phyloP scores from a whole-genome alignment of 2,113 vertebrate genomes.

The Oncorhynchus keta region DNA sequence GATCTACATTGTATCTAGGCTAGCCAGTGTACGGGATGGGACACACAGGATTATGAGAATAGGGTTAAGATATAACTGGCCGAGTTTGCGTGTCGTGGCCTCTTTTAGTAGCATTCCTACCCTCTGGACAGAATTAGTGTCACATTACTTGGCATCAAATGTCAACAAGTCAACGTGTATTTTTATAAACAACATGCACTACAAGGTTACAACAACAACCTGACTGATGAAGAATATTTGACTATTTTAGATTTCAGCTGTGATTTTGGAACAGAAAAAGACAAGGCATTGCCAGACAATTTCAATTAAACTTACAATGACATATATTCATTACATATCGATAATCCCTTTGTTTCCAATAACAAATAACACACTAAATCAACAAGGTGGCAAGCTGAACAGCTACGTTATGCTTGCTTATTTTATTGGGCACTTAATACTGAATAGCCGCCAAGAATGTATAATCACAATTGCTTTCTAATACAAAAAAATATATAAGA shows the following conservation, averaged over 20 bases:
- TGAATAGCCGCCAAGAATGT: neutral
- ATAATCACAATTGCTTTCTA: too few species aligned
- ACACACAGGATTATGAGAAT: neutral
- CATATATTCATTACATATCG: neutral
- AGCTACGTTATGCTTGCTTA: neutral
- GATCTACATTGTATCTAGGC: neutral
- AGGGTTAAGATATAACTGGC: too few species aligned
- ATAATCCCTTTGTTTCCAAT: neutral
- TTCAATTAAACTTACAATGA: neutral
- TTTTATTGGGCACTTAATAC: neutral
- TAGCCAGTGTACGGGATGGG: neutral
- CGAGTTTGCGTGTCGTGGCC: too few species aligned
- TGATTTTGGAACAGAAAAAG: neutral
- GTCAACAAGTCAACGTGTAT: too few species aligned
- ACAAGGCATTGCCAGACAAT: neutral
- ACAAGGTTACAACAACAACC: too few species aligned
- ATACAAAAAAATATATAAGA: too few species aligned
- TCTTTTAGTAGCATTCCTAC: too few species aligned
- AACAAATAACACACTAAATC: neutral
- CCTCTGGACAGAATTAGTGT: too few species aligned
- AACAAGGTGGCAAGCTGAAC: neutral
- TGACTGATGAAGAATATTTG: too few species aligned
- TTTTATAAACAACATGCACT: too few species aligned
- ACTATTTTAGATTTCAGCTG: too few species aligned
- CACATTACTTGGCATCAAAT: too few species aligned